These are phyloP conservation scores for Zingel zingel DNA, from an alignment of 2,113 vertebrate species.

Conservation along the genomic window DNA sequence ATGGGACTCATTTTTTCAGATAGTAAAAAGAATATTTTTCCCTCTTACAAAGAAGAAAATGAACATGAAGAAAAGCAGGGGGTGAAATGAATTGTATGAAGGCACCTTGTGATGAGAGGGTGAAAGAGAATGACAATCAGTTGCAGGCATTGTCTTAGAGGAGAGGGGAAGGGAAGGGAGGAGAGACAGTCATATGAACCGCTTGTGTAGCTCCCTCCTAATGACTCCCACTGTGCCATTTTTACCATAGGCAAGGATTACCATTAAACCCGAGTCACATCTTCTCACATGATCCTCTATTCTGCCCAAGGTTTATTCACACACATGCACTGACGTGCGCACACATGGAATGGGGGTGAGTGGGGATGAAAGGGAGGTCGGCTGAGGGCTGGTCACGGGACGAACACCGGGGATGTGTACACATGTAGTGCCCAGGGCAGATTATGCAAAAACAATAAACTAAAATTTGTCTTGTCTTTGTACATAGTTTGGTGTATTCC, in stretches of 20 bases:
- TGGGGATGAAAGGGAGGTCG: constrained; percentile 26
- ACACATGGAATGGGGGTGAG: not conserved
- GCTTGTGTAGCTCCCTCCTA: constrained; percentile 49
- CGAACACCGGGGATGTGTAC: constrained; percentile 24
- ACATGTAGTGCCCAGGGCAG: not conserved
- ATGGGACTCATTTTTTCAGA: constrained; percentile 14
- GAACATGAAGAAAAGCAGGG: not conserved
- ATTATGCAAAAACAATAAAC: not conserved
- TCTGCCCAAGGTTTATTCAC: constrained; percentile 61
- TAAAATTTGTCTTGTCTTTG: not conserved
- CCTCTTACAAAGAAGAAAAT: not conserved
- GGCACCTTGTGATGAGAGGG: not conserved
- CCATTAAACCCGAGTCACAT: constrained; percentile 79
- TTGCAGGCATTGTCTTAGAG: constrained; percentile 28
- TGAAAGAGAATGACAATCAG: constrained; percentile 27
- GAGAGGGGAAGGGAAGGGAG: not conserved
- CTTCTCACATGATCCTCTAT: constrained; percentile 81
- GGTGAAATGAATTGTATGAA: constrained; percentile 8
- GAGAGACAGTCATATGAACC: constrained; percentile 66
- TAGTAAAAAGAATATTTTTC: not conserved
- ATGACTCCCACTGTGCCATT: constrained; percentile 76
- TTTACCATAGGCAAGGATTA: constrained; percentile 81
- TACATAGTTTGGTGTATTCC: not conserved
- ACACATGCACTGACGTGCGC: constrained; percentile 46
- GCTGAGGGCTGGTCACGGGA: constrained; percentile 61